Conservation (phyloP, 1,140 invertebrate genomes). For the Phenacoccus solenopsis region DNA sequence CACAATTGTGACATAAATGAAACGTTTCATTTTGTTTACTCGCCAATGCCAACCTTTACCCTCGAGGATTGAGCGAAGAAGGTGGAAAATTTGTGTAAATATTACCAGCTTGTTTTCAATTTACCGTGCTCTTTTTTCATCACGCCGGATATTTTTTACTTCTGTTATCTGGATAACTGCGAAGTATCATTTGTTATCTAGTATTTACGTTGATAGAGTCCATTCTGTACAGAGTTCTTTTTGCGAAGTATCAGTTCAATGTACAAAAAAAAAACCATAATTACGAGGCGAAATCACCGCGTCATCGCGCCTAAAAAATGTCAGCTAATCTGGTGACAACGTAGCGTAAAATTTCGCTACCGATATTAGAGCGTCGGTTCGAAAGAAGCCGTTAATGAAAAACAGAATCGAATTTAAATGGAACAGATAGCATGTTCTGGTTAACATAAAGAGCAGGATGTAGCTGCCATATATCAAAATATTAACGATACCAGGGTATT, state of each 20-base stretch:
- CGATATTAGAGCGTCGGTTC: neutral
- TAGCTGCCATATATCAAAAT: conserved; percentile 14
- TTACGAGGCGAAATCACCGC: too few relatives aligned
- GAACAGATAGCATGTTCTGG: conserved; percentile 8
- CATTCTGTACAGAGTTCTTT: too few relatives aligned
- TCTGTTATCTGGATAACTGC: neutral
- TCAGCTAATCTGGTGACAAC: too few relatives aligned
- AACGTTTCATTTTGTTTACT: neutral
- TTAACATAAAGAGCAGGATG: conserved; percentile 13
- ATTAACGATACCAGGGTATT: neutral
- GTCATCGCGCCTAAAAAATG: too few relatives aligned
- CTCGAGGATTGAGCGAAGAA: neutral
- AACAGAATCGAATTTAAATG: conserved; percentile 14
- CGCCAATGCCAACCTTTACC: neutral
- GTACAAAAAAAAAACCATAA: too few relatives aligned
- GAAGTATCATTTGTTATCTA: too few relatives aligned
- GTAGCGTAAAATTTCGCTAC: neutral
- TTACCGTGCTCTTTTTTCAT: neutral
- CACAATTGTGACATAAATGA: neutral
- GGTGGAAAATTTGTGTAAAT: neutral
- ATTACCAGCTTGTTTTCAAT: neutral
- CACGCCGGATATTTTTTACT: neutral
- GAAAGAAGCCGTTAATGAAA: neutral
- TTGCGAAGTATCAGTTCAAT: too few relatives aligned
- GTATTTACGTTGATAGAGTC: too few relatives aligned